Conservation (phyloP, 1,140 invertebrate genomes). For the Globodera ellingtonae region DNA sequence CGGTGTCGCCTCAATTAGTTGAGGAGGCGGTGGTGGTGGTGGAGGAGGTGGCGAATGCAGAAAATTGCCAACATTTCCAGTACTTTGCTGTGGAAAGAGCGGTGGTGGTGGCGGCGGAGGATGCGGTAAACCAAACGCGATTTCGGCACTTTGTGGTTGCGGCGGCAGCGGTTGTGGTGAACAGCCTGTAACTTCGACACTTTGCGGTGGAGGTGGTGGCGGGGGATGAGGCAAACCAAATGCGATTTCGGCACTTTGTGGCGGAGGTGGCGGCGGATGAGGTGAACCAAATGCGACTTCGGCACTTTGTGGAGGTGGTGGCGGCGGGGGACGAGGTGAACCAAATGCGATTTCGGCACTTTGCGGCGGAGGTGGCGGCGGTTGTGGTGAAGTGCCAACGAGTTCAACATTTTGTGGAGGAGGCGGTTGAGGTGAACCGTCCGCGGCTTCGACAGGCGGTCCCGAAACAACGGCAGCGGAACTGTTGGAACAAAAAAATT, state of each 20-base stretch:
- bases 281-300: not conserved
- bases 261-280: not conserved
- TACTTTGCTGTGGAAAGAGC: not conserved
- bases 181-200: not conserved
- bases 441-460: not conserved
- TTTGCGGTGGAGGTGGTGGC: not conserved
- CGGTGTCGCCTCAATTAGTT: not conserved
- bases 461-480: too few relatives aligned
- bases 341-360: not conserved
- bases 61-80: not conserved
- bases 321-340: constrained; percentile 15
- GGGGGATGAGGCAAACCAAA: not conserved
- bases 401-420: not conserved
- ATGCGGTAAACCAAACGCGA: not conserved
- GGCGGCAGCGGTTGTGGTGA: not conserved
- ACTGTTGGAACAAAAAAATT: too few relatives aligned
- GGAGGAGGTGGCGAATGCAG: not conserved
- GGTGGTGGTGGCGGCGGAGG: not conserved
- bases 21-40: not conserved
- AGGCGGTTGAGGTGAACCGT: not conserved
- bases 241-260: not conserved
- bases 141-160: not conserved
- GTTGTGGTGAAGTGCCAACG: not conserved
- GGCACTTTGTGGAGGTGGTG: not conserved
- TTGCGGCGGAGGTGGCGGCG: not conserved